Percentiles rank a stretch among this genome's conserved stretches.
Conservation (phyloP, 2,113 vertebrate species). For the Aepyceros melampus region DNA sequence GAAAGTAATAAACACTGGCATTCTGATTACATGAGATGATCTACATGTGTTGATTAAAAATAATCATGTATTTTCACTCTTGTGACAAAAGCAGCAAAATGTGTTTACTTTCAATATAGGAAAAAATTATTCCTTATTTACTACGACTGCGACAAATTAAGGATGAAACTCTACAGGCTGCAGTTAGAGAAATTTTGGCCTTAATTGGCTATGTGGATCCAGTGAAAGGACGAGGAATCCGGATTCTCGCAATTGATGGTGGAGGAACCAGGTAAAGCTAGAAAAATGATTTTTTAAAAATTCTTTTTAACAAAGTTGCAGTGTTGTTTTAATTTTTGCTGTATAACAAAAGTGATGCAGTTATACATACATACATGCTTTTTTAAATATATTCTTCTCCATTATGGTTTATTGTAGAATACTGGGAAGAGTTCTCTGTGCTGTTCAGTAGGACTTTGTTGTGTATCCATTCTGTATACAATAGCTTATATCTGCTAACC, state of each 20-base stretch:
- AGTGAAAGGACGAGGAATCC: conserved; percentile 91
- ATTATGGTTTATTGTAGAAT: not conserved
- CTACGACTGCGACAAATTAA: conserved; percentile 88
- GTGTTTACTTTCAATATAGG: conserved; percentile 77
- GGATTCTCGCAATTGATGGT: conserved; percentile 93
- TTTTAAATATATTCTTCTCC: not conserved
- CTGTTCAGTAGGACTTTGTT: not conserved
- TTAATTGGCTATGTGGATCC: conserved; percentile 92
- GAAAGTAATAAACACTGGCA: not conserved
- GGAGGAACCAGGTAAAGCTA: conserved; percentile 93
- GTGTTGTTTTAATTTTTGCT: not conserved
- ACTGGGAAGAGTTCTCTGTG: not conserved
- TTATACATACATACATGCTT: not conserved
- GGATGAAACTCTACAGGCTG: conserved; percentile 90
- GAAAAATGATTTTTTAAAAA: not conserved
- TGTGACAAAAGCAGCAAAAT: conserved; percentile 31
- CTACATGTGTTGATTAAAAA: not conserved
- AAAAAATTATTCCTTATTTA: conserved; percentile 91
- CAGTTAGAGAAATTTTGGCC: conserved; percentile 91
- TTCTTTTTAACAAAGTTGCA: not conserved
- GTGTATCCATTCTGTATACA: not conserved
- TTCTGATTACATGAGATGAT: not conserved
- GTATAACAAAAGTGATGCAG: not conserved
- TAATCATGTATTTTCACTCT: not conserved
- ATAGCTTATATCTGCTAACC: not conserved